Evolutionary conservation across 2,113 vertebrate species (phyloP).

Genomic region (Rattus norvegicus): GRCr8 NC_086039.1:4983501-4984000

Average conservation of each 20-base stretch:
- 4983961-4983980: no score
- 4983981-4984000: no score
- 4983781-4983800: no score
- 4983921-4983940: neutral
- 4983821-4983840: no score
- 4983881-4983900: conserved; percentile 30
- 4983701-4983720: no score
- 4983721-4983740: no score
- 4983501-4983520: conserved; percentile 43
- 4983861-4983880: neutral
- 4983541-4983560: conserved; percentile 42
- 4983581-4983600: conserved; percentile 1
- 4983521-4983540: neutral
- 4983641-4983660: neutral
- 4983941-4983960: neutral
- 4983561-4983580: conserved; percentile 6
- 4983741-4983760: no score
- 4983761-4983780: no score
- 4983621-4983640: neutral
- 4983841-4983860: no score
- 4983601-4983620: neutral
- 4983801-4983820: no score
- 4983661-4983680: neutral
- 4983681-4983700: neutral
- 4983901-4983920: neutral